Base-by-base conservation (phyloP, 2,113 vertebrate species). In the Astatoreochromis straeleni region DNA sequence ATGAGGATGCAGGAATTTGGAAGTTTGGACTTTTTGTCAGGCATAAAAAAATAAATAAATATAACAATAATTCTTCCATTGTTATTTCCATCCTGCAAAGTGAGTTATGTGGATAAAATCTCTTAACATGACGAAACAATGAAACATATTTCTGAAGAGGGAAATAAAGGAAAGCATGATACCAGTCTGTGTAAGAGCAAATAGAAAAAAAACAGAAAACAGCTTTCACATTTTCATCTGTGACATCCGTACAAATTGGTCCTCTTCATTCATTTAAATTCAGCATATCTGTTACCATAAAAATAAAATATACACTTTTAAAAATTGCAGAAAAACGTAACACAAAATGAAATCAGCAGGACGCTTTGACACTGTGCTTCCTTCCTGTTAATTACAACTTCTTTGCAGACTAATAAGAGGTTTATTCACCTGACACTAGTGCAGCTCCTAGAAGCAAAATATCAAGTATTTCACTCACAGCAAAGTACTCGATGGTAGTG, bases 81-180 rank as follows among this genome's bases (percentile, higher is more conserved):
- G 40, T 47, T 75, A 7, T 29, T 29, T 75, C 38, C 13, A 11
- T 29, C 21, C 68, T 47, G 21, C 21, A 73, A 29, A 29, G 21
- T 29, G 40, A 73, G 2, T 73, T 24, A 73, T 29, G 40, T 7
- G 21, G 21, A 11, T 0, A 17, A 47, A 47, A 75, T 19, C 40
- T 47, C 8, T 29, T 0, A n/a, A n/a, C 38, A 26, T 0, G 1
- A 26, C 6, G 2, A 75, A 26, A 11, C 40, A 47, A 75, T 75
- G 68, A 42, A 29, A 47, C 68, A 2, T 73, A 45, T 73, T 45
- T 73, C 40, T 73, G 21, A 45, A 29, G 38, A 45, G 40, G 14
- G 14, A 73, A 0, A 45, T 42, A 3, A 26, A 73, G 40, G 14
- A 73, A 73, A 47, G 24, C 21, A 70, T 45, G 21, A 26, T 9